phyloP scores from a whole-genome alignment of 2,797 vertebrate species.

The Caiman crocodilus region DNA sequence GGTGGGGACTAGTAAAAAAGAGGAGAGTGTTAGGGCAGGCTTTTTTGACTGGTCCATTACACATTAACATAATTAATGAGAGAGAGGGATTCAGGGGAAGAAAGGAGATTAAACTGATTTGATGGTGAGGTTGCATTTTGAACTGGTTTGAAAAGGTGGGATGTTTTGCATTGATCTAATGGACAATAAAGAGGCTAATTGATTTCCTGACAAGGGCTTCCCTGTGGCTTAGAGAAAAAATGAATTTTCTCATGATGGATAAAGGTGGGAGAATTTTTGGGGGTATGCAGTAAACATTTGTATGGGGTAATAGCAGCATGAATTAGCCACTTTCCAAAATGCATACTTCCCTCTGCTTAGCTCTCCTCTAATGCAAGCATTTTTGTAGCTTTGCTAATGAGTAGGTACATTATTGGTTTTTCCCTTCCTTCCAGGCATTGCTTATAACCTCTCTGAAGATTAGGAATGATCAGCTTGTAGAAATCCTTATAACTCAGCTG shows the following conservation, averaged over 20 bases:
- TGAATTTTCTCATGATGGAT: not conserved
- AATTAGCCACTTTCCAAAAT: not conserved
- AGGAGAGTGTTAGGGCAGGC: not conserved
- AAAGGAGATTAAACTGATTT: not conserved
- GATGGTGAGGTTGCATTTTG: no score
- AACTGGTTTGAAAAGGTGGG: not conserved
- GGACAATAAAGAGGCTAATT: not conserved
- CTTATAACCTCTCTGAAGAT: not conserved
- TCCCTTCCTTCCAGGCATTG: not conserved
- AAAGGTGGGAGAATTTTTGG: not conserved
- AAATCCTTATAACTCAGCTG: not conserved
- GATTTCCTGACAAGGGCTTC: not conserved
- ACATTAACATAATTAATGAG: not conserved
- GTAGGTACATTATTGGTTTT: not conserved
- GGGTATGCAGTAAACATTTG: not conserved
- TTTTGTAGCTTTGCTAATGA: not conserved
- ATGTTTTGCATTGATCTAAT: not conserved
- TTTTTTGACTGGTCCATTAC: not conserved
- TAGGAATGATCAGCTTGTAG: accelerated
- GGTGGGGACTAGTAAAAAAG: not conserved
- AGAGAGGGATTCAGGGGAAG: not conserved
- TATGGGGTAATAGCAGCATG: not conserved
- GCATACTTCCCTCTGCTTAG: not conserved
- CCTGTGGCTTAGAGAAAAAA: not conserved
- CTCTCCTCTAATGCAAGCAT: not conserved